These are phyloP conservation scores for Calycopis cecrops DNA, from an alignment of 1,140 invertebrate genomes.

Conservation along the genomic window DNA sequence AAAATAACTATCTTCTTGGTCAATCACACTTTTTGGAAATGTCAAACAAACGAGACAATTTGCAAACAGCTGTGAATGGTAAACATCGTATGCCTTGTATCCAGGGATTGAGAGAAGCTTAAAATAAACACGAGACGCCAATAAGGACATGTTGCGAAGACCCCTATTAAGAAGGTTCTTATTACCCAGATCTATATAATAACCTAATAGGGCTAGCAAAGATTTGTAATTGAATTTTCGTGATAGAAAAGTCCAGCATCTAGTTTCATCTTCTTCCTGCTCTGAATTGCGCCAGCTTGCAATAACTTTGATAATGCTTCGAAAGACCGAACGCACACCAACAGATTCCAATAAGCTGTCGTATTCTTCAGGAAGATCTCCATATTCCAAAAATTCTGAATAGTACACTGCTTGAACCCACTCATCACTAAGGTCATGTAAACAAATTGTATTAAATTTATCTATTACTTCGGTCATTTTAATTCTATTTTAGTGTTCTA, in stretches of 20 bases:
- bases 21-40: constrained; percentile 52
- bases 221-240: constrained; percentile 44
- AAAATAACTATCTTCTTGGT: constrained; percentile 49
- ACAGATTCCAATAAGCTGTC: constrained; percentile 37
- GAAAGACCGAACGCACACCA: constrained; percentile 34
- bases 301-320: constrained; percentile 34
- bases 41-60: constrained; percentile 50
- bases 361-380: constrained; percentile 51
- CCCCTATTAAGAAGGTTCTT: constrained; percentile 51
- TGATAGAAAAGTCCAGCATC: constrained; percentile 49
- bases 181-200: constrained; percentile 51
- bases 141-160: constrained; percentile 45
- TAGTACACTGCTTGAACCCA: constrained; percentile 51
- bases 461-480: constrained; percentile 32
- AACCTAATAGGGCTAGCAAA: constrained; percentile 48
- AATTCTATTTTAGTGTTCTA: not conserved
- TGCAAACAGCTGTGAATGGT: constrained; percentile 66
- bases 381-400: constrained; percentile 56
- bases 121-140: constrained; percentile 55
- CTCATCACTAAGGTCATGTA: constrained; percentile 41
- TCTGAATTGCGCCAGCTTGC: constrained; percentile 36
- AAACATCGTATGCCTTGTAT: constrained; percentile 60
- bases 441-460: constrained; percentile 37
- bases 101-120: constrained; percentile 57
- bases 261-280: constrained; percentile 32